These are phyloP conservation scores for Falco biarmicus DNA, from an alignment of 2,797 vertebrate genomes.

Conservation along the genomic window DNA sequence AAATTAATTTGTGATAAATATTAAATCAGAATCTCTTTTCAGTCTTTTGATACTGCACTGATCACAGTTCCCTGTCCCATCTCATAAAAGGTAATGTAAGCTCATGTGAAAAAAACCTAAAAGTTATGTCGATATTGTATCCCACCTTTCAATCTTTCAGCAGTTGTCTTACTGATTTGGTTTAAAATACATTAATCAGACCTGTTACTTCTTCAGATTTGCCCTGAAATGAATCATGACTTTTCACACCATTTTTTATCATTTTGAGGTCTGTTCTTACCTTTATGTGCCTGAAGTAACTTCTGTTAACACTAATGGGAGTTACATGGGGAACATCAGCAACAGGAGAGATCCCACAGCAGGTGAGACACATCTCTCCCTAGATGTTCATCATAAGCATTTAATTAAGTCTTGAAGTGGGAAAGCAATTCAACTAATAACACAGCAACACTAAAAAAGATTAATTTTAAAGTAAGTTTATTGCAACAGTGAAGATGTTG, in stretches of 20 bases:
- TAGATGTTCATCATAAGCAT: not conserved
- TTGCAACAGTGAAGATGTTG: not conserved
- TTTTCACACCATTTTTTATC: slow-evolving; percentile 47
- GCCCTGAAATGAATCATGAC: not conserved
- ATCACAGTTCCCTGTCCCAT: not conserved
- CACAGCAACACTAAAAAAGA: not conserved
- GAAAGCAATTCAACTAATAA: slow-evolving; percentile 16
- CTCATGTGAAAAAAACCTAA: not conserved
- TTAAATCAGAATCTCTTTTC: not conserved
- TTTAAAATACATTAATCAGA: not conserved
- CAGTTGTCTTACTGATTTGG: not conserved
- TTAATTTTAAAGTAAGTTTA: slow-evolving; percentile 24
- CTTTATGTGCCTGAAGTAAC: slow-evolving; percentile 28
- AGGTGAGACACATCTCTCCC: slow-evolving; percentile 21
- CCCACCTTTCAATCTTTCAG: not conserved
- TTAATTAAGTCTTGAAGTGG: slow-evolving; percentile 62
- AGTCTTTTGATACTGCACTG: not conserved
- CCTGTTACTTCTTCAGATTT: not conserved
- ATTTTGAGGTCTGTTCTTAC: slow-evolving; percentile 43
- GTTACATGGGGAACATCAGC: not conserved
- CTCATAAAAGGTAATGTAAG: fast-evolving
- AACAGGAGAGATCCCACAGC: not conserved
- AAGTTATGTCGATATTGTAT: not conserved
- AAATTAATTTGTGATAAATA: not conserved
- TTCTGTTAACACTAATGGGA: slow-evolving; percentile 59